Percentiles rank a stretch among this genome's conserved stretches.
These are phyloP conservation scores for Malacoraja senta DNA, from an alignment of 2,797 vertebrate genomes.

Conservation along the genomic window DNA sequence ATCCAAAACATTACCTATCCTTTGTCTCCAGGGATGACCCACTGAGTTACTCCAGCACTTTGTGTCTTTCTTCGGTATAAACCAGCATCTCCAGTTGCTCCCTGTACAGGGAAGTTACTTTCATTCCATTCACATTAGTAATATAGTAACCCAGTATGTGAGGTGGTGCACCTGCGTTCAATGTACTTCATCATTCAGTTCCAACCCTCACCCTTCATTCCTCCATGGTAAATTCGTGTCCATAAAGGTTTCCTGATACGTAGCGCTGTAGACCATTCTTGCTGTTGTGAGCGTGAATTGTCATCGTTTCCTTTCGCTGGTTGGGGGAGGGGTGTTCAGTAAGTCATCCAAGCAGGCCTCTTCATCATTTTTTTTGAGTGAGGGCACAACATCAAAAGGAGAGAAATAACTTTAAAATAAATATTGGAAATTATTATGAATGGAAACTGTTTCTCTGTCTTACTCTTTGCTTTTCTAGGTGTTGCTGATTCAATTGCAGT, in stretches of 20 bases:
- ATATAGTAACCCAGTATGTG: not conserved
- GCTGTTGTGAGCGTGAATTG: not conserved
- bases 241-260: not conserved
- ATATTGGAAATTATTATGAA: not conserved
- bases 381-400: not conserved
- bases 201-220: too few relatives aligned
- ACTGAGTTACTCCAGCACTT: too few relatives aligned
- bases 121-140: not conserved
- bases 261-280: not conserved
- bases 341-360: not conserved
- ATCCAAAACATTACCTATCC: too few relatives aligned
- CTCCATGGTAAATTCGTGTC: not conserved
- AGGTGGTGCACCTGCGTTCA: not conserved
- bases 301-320: not conserved
- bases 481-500: conserved; percentile 75
- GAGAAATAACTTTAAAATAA: not conserved
- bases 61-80: too few relatives aligned
- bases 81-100: too few relatives aligned
- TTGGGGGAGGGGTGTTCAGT: not conserved
- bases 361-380: not conserved
- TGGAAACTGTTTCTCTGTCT: not conserved
- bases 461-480: conserved; percentile 55
- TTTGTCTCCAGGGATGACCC: too few relatives aligned
- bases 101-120: too few relatives aligned
- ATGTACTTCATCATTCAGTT: not conserved